A percentile compares a stretch with the other conserved stretches of the same genome.
phyloP scores from a whole-genome alignment of 1,140 invertebrate genomes.

The Drosophila erecta region DNA sequence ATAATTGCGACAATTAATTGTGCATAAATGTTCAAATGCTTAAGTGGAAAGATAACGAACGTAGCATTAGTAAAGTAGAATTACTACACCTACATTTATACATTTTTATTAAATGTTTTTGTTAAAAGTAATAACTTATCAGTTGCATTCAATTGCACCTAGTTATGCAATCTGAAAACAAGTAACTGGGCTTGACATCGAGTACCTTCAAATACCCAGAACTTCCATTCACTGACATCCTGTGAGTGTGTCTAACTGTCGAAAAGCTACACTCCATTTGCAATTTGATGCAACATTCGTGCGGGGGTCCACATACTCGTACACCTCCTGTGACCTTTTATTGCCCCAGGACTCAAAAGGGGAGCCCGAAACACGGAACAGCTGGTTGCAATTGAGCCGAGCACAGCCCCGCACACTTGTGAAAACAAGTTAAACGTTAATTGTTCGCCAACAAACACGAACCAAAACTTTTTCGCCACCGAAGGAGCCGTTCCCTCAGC shows the following conservation, averaged over 20 bases:
- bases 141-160: neutral
- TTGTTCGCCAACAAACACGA: conserved; percentile 67
- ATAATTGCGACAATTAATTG: too few species aligned
- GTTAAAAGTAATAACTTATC: too few species aligned
- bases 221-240: neutral
- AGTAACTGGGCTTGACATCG: neutral
- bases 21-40: too few species aligned
- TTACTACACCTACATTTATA: too few species aligned
- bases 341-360: conserved; percentile 8
- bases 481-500: conserved; percentile 12
- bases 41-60: too few species aligned
- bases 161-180: neutral
- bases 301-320: neutral
- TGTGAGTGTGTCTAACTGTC: conserved; percentile 1
- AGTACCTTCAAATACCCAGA: neutral
- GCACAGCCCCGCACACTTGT: conserved; percentile 42
- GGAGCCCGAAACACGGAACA: conserved; percentile 26
- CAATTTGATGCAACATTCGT: conserved; percentile 20
- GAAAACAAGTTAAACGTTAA: conserved; percentile 70
- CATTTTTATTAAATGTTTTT: too few species aligned
- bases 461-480: conserved; percentile 52
- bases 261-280: conserved; percentile 5
- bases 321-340: neutral
- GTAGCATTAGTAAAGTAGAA: too few species aligned
- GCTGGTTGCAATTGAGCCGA: conserved; percentile 30